A percentile compares a stretch with the other conserved stretches of the same genome.
Conservation (phyloP, 2,113 vertebrate species). For the Galeopterus variegatus region DNA sequence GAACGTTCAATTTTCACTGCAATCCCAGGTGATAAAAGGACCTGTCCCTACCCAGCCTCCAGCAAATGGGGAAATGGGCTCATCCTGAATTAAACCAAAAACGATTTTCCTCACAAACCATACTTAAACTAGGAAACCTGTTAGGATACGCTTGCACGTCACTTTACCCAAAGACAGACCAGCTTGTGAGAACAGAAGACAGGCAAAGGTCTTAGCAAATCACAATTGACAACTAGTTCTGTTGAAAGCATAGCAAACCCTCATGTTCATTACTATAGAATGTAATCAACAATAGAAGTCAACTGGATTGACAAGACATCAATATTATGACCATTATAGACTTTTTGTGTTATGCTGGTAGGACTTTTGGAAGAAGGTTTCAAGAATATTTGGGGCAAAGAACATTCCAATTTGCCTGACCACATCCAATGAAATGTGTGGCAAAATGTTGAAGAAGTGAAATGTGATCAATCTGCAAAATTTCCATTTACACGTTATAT, state of each 20-base stretch:
- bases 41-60: neutral
- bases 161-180: constrained; percentile 2
- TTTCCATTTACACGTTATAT: neutral
- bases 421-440: neutral
- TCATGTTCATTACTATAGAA: neutral
- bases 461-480: neutral
- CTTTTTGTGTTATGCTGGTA: neutral
- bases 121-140: neutral
- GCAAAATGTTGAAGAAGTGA: neutral
- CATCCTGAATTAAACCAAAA: neutral
- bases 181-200: neutral
- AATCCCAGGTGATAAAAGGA: neutral
- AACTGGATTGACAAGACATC: neutral
- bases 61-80: neutral
- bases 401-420: neutral
- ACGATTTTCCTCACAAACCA: neutral
- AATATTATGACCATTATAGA: neutral
- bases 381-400: neutral
- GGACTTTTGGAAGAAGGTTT: neutral
- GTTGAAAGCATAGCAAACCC: neutral
- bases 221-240: neutral
- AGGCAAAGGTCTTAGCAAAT: neutral
- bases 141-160: neutral
- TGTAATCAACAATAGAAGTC: neutral
- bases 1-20: neutral